Evolutionary conservation across 1,140 invertebrate species (phyloP).

Genomic region (Scaptomyza hsui): DNA sequence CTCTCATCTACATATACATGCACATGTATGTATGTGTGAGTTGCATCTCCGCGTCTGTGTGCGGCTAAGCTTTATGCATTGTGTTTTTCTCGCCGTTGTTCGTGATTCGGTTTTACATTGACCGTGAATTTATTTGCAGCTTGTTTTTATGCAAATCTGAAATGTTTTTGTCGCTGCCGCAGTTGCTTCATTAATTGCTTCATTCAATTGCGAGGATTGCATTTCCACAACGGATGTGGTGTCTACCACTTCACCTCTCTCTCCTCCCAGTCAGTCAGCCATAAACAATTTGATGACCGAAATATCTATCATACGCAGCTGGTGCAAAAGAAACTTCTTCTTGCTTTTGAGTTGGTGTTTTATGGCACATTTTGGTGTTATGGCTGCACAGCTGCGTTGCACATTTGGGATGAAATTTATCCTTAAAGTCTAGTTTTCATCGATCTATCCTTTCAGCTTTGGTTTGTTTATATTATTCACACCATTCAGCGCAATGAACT

Average conservation of each 20-base stretch:
- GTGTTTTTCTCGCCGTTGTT: slow-evolving; percentile 28
- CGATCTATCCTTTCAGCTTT: not conserved
- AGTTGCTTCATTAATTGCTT: slow-evolving; percentile 51
- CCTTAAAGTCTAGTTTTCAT: too few species aligned
- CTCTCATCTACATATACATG: slow-evolving; percentile 30
- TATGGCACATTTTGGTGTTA: slow-evolving; percentile 7
- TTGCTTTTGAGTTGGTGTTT: slow-evolving; percentile 6
- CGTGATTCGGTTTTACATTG: slow-evolving; percentile 64
- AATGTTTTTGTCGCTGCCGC: slow-evolving; percentile 35
- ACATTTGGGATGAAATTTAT: not conserved
- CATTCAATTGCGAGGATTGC: slow-evolving; percentile 44
- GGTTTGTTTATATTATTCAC: slow-evolving; percentile 59
- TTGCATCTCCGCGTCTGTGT: slow-evolving; percentile 6
- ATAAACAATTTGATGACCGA: slow-evolving; percentile 27
- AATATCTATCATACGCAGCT: slow-evolving; percentile 32
- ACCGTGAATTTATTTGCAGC: slow-evolving; percentile 67
- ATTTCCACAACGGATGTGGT: slow-evolving; percentile 22
- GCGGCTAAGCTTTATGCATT: slow-evolving; percentile 26
- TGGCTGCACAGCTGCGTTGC: slow-evolving; percentile 1
- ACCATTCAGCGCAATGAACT: slow-evolving; percentile 71
- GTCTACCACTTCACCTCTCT: not conserved
- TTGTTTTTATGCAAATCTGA: slow-evolving; percentile 55
- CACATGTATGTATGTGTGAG: not conserved
- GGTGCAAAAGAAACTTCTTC: not conserved
- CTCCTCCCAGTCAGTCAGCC: not conserved